A percentile compares a stretch with the other conserved stretches of the same genome.
phyloP scores from a whole-genome alignment of 2,797 vertebrate genomes.

The Iguana delicatissima region DNA sequence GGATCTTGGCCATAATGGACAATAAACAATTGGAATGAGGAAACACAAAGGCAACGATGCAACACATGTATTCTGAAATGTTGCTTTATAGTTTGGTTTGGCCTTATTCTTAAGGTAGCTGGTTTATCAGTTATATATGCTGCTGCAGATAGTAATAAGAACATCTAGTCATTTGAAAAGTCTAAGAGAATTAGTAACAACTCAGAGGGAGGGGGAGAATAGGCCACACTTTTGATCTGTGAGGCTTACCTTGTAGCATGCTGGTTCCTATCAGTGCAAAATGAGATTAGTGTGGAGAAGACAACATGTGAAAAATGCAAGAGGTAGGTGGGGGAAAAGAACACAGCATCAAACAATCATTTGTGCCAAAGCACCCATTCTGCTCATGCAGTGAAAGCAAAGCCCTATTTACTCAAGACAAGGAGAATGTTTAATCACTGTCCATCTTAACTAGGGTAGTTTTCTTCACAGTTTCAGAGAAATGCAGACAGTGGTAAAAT shows the following conservation, averaged over 20 bases:
- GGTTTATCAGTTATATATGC: slow-evolving; percentile 10
- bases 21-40: background rate
- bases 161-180: slow-evolving; percentile 30
- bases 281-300: slow-evolving; percentile 8
- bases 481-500: slow-evolving; percentile 75
- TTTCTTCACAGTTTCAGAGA: slow-evolving; percentile 72
- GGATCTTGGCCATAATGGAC: background rate
- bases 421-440: slow-evolving; percentile 38
- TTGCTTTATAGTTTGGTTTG: slow-evolving; percentile 26
- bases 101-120: slow-evolving; percentile 39
- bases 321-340: slow-evolving; percentile 1
- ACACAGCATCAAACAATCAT: background rate
- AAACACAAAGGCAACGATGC: slow-evolving; percentile 31
- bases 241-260: slow-evolving; percentile 62
- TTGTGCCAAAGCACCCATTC: background rate
- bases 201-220: slow-evolving; percentile 24
- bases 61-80: slow-evolving; percentile 1
- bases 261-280: slow-evolving; percentile 73
- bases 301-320: slow-evolving; percentile 50
- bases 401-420: slow-evolving; percentile 46
- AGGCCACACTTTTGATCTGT: slow-evolving; percentile 54
- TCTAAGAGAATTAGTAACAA: background rate
- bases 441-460: slow-evolving; percentile 65
- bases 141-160: background rate
- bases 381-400: slow-evolving; percentile 40